Evolutionary conservation across 2,888 invertebrate genomes (phyloP), one percentile per base, ranked within the genome.

Genomic region (Ectobius pallidus): DNA sequence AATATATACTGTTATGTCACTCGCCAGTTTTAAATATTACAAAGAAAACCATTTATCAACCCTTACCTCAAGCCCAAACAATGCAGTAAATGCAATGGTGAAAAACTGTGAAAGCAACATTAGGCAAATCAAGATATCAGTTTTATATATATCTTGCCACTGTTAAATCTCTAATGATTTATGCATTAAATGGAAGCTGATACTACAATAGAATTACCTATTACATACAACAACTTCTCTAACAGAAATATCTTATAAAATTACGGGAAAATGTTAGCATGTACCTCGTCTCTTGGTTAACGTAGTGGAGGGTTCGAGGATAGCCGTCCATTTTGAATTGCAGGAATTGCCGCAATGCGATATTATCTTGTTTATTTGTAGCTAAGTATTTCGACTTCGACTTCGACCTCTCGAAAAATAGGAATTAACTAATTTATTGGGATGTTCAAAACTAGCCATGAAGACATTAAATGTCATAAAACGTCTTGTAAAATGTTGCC

Each of bases 261-360:
- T 52, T 2, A 30, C 7, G 32, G 49, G 32, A 49, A 69, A 27
- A 11, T 20, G 25, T 39, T 63, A 20, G 20, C 2, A 1, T 20
- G 27, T 58, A 69, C 69, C 58, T 58, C 42, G 58, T 27, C 42
- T 69, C 73, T 70, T 70, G 73, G 32, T 65, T 73, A 39, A 70
- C 73, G 73, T 73, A 73, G 63, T 73, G 70, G 39, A 70, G 65
- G 25, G 63, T 49, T 46, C 73, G 49, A 34, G 70, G 73, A 39
- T 65, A 73, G 65, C 65, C 73, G 73, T 73, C 73, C 73, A 73
- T 73, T 73, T 73, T 73, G 73, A 73, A 73, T 65, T 70, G 70
- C 69, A 32, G 27, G 46, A 63, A 62, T 65, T 70, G 58, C 73
- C 73, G 73, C 73, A 73, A 62, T 73, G 73, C 73, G 73, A 70